Base-by-base conservation (phyloP, 2,888 invertebrate genomes). In the Epinotia brunnichana region DNA sequence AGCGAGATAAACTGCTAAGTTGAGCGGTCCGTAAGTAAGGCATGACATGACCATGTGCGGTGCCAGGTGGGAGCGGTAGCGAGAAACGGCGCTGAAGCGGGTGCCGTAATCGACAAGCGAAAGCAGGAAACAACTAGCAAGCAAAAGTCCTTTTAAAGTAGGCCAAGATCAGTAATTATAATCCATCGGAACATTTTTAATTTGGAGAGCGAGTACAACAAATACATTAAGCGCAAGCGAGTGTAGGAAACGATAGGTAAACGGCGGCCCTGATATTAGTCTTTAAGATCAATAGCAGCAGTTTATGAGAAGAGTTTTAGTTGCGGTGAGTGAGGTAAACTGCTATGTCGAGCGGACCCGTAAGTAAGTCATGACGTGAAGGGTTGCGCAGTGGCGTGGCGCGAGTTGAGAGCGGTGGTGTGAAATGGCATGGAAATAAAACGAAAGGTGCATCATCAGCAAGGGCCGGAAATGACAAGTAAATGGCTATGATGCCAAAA, bases 1-100 rank as follows among this genome's bases (percentile, higher is more conserved):
- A 60, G 66, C 39, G 72, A 69, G 73, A 73, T 73, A 73, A 64
- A 73, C 73, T 69, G 63, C 53, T 44, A 53, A 73, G 73, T 73
- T 68, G 73, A 69, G 69, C 62, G 53, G 41, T 29, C 61, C 68
- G 62, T 68, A 71, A 73, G 73, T 73, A 59, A 68, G 69, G 69
- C 69, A 68, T 63, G 69, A 68, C 68, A 68, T 57, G 68, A 63
- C 69, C 68, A 54, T 53, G 19, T 3, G 48, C 11, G 17, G 69
- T 35, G 61, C 17, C n/a, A 48, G 72, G 17, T 7, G 21, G 3
- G 19, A 35, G 53, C 44, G 29, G 19, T 11, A 57, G 41, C 41
- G 19, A 17, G 1, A 4, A 19, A 29, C 10, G n/a, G 60, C 59
- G 60, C 29, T 15, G 51, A 13, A 24, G 21, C 21, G 44, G 44